A percentile compares a stretch with the other conserved stretches of the same genome.
Evolutionary conservation across 2,888 invertebrate genomes (phyloP).

Genomic region (Oscheius sp.): DNA sequence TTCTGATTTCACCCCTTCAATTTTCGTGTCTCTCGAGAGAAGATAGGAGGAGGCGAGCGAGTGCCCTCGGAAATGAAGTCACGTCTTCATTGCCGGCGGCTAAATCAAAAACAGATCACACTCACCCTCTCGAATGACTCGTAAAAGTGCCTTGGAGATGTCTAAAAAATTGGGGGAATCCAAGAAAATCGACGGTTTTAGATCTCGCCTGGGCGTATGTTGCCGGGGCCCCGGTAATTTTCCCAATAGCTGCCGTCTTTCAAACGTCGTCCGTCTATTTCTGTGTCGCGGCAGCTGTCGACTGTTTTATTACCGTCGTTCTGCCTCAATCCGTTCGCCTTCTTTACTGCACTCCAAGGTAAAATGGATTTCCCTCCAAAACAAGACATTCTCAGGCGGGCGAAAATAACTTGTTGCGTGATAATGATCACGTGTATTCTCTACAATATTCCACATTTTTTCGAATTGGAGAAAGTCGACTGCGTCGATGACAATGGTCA

Average conservation of each 20-base stretch:
- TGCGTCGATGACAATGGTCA: conserved; percentile 47
- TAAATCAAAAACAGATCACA: conserved; percentile 20
- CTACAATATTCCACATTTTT: conserved; percentile 71
- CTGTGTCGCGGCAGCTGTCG: conserved; percentile 72
- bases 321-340: conserved; percentile 56
- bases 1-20: too few species aligned
- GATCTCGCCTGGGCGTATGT: conserved; percentile 68
- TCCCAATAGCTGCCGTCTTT: conserved; percentile 71
- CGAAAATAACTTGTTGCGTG: conserved; percentile 61
- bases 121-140: too few species aligned
- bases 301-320: conserved; percentile 67
- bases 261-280: conserved; percentile 72
- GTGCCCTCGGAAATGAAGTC: conserved; percentile 34
- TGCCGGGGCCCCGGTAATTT: conserved; percentile 67
- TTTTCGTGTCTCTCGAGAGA: background rate
- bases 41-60: background rate
- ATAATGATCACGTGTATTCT: conserved; percentile 62
- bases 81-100: conserved; percentile 31
- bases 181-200: conserved; percentile 32
- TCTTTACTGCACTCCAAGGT: conserved; percentile 70
- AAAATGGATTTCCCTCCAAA: background rate
- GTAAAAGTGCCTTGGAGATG: background rate
- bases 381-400: conserved; percentile 52
- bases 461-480: conserved; percentile 63
- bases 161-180: background rate